Percentiles rank a stretch among this genome's conserved stretches.
Evolutionary conservation across 2,888 invertebrate genomes (phyloP).

Genomic region (Harpagoxenus sublaevis): DNA sequence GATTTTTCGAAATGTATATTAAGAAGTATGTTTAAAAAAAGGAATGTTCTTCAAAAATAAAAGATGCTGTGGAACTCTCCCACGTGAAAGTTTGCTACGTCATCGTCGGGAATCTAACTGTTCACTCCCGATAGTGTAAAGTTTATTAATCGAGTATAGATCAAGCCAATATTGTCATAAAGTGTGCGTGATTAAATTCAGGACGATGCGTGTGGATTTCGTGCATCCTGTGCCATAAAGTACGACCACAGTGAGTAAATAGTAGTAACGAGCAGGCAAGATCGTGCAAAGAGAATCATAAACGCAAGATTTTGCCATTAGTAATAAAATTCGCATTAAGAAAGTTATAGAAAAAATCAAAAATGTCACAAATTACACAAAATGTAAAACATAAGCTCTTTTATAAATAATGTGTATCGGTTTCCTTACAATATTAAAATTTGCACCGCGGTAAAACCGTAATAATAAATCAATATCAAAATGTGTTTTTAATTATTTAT

Average conservation of each 20-base stretch:
- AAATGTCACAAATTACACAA: not conserved
- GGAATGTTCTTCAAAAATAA: not conserved
- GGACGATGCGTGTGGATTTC: slow-evolving; percentile 35
- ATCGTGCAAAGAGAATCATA: slow-evolving; percentile 61
- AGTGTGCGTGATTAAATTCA: slow-evolving; percentile 40
- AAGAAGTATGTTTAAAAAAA: not conserved
- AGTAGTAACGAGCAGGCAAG: slow-evolving; percentile 68
- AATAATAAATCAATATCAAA: no score
- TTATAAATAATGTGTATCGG: no score
- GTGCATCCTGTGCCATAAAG: slow-evolving; percentile 45
- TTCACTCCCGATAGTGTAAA: not conserved
- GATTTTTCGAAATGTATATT: not conserved
- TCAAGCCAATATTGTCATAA: not conserved
- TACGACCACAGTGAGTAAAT: slow-evolving; percentile 53
- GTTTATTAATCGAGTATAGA: not conserved
- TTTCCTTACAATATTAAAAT: no score
- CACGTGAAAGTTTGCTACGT: not conserved
- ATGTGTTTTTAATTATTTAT: no score
- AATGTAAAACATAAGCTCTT: no score
- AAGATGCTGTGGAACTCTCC: not conserved
- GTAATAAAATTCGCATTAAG: not conserved
- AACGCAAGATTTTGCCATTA: not conserved
- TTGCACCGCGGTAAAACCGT: no score
- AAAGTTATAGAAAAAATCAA: not conserved
- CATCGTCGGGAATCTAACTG: slow-evolving; percentile 35